Evolutionary conservation across 2,113 vertebrate species (phyloP).

Genomic region (Pelmatolapia mariae): DNA sequence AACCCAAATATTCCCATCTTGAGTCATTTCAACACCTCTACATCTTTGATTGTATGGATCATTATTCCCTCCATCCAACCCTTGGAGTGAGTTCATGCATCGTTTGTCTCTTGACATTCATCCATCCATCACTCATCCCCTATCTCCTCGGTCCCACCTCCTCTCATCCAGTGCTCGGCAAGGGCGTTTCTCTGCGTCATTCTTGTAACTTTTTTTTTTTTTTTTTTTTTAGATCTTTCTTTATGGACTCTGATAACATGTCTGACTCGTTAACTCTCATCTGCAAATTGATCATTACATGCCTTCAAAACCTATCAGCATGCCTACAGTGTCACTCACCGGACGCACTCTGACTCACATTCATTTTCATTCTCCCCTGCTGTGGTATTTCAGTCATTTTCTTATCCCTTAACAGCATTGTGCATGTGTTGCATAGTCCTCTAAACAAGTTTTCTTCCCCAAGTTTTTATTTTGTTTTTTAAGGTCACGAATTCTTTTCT

Average conservation of each 20-base stretch:
- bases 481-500: not conserved
- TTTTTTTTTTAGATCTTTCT: not conserved
- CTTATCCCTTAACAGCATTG: conserved; percentile 30
- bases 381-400: conserved; percentile 26
- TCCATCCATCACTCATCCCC: not conserved
- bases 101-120: not conserved
- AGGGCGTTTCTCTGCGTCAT: not conserved
- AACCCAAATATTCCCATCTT: not conserved
- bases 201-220: not conserved
- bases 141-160: not conserved
- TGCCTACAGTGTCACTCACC: conserved; percentile 19
- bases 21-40: not conserved
- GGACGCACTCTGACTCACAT: not conserved
- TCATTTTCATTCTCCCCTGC: not conserved
- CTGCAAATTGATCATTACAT: not conserved
- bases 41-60: not conserved
- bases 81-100: not conserved
- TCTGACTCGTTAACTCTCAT: not conserved
- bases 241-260: not conserved
- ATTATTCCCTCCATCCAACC: not conserved
- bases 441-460: not conserved
- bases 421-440: conserved; percentile 18
- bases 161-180: not conserved
- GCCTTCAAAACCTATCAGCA: not conserved
- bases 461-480: not conserved